Base-by-base conservation (phyloP, 2,113 vertebrate species). In the Periophthalmodon schlosseri region DNA sequence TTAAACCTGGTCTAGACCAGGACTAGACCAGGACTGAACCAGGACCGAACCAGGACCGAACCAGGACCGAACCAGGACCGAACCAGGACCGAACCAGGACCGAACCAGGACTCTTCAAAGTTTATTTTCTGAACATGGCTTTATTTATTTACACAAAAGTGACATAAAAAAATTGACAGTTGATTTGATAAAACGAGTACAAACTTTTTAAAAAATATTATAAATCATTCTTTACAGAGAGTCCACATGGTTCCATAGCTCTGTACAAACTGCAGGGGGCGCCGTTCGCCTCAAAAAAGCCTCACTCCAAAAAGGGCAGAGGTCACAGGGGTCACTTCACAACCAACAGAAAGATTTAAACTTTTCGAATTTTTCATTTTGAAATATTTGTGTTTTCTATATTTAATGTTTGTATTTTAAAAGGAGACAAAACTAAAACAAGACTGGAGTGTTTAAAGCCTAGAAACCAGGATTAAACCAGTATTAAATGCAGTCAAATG, bases 201-300 rank as follows among this genome's bases (percentile, higher is more conserved):
- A 99, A 98, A 97, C 61, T 64, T 95, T 95, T 95, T 96, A 95
- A 96, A 97, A 97, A 98, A 96, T 96, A 92, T 95, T 98, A 94
- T 86, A 94, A 97, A 96, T 96, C 92, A 95, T 94, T 93, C 91
- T 92, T 96, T 96, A 97, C 95, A 95, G 94, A 94, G 94, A 96
- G 94, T 91, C 92, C 93, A 88, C 95, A 28, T 60, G 57, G 57
- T 60, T 28, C 54, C 21, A 23, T 57, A 94, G 92, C 91, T 90
- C 44, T 76, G 91, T 97, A 97, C 98, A 93, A 97, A 82, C 80
- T 93, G 86, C 60, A 70, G 57, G 33, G 66, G 28, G 23, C 0
- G 70, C 23, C 6, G 14, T 16, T 33, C 28, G 24, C 58, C 54
- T 14, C 63, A 68, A 73, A 80, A 80, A 54, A 46, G 63, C 69